Conservation (phyloP, 2,888 invertebrate species). For the Helicoverpa assulta region DNA sequence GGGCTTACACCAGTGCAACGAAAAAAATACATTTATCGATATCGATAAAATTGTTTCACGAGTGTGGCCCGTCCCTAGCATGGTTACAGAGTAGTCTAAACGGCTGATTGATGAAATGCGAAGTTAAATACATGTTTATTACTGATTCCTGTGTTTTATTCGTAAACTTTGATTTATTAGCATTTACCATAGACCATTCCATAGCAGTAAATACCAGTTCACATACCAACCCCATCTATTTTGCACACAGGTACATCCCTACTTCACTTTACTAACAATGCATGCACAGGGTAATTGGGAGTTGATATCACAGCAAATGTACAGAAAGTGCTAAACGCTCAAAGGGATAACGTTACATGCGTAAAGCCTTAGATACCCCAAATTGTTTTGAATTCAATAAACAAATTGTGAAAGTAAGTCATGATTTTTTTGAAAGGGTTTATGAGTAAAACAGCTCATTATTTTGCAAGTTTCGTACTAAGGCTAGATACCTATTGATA, state of each 20-base stretch:
- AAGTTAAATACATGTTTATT: slow-evolving; percentile 77
- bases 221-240: slow-evolving; percentile 15
- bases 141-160: slow-evolving; percentile 70
- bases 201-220: background rate
- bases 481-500: too few species aligned
- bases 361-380: too few species aligned
- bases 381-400: too few species aligned
- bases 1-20: slow-evolving; percentile 6
- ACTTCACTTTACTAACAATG: background rate
- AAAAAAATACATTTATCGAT: background rate
- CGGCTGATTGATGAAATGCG: slow-evolving; percentile 58
- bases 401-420: too few species aligned
- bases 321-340: background rate
- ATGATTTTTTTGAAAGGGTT: too few species aligned
- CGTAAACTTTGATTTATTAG: background rate
- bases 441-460: too few species aligned
- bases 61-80: slow-evolving; percentile 14
- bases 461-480: too few species aligned
- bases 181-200: background rate
- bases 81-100: slow-evolving; percentile 24
- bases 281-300: background rate
- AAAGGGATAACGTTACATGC: too few species aligned
- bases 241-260: slow-evolving; percentile 50
- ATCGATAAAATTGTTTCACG: background rate
- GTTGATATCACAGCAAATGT: background rate